phyloP scores from a whole-genome alignment of 2,797 vertebrate genomes.

The Enteromius fasciolatus region DNA sequence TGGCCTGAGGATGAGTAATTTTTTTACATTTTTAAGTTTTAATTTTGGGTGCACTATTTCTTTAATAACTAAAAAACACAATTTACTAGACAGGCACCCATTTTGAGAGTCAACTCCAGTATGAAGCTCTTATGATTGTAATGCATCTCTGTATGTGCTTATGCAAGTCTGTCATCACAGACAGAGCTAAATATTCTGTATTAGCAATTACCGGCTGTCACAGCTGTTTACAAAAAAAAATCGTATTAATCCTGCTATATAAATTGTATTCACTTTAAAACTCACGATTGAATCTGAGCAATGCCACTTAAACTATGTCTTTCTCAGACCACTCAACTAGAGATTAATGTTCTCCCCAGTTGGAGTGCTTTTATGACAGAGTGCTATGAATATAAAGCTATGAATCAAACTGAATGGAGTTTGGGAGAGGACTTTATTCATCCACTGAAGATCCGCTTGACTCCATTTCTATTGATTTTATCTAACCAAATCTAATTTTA shows the following conservation, averaged over 20 bases:
- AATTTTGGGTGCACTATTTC: not conserved
- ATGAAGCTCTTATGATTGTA: not conserved
- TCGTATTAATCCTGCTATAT: not conserved
- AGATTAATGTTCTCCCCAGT: constrained; percentile 25
- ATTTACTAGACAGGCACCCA: not conserved
- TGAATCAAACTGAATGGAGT: not conserved
- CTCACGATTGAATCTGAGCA: constrained; percentile 10
- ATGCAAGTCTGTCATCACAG: not conserved
- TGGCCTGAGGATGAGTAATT: not conserved
- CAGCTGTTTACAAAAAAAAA: not conserved
- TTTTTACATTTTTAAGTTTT: not conserved
- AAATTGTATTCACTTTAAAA: constrained; percentile 5
- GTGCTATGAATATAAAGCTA: constrained; percentile 22
- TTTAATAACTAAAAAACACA: not conserved
- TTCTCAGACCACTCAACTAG: constrained; percentile 12
- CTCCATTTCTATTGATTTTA: constrained; percentile 22
- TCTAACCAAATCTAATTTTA: constrained; percentile 4
- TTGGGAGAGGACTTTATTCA: constrained; percentile 14
- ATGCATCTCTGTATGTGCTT: constrained; percentile 14
- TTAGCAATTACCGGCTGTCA: not conserved
- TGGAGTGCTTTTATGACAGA: constrained; percentile 3
- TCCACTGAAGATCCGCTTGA: constrained; percentile 19
- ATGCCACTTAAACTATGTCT: not conserved
- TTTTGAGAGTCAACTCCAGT: not conserved
- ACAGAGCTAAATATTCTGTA: not conserved